phyloP scores from a whole-genome alignment of 2,888 invertebrate genomes.

The Tinea semifulvella region DNA sequence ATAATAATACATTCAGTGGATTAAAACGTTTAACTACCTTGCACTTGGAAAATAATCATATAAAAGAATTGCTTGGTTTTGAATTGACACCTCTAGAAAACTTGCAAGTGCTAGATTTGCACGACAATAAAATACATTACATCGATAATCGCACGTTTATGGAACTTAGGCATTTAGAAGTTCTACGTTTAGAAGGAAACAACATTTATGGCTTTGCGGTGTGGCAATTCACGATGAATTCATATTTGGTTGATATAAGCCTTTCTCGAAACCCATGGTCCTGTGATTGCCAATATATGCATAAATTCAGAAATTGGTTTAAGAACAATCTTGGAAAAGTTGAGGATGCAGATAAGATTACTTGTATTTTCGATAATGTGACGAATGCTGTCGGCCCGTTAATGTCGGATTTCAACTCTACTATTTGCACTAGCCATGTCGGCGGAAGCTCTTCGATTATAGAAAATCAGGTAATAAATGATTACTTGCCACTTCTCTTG shows the following conservation, averaged over 20 bases:
- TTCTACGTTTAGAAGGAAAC: slow-evolving; percentile 86
- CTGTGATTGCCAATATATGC: slow-evolving; percentile 87
- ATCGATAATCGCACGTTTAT: slow-evolving; percentile 88
- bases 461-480: slow-evolving; percentile 80
- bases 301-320: slow-evolving; percentile 82
- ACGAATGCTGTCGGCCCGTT: slow-evolving; percentile 75
- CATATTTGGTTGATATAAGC: slow-evolving; percentile 87
- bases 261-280: slow-evolving; percentile 89
- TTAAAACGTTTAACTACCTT: slow-evolving; percentile 80
- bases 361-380: slow-evolving; percentile 78
- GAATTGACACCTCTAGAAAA: slow-evolving; percentile 85
- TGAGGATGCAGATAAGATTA: slow-evolving; percentile 78
- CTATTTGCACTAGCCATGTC: slow-evolving; percentile 77
- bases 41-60: slow-evolving; percentile 88
- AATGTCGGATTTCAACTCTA: slow-evolving; percentile 80
- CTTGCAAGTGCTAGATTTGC: slow-evolving; percentile 86
- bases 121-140: slow-evolving; percentile 83
- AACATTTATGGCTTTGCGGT: slow-evolving; percentile 82
- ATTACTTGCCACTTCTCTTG: slow-evolving; percentile 80
- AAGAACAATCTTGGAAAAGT: slow-evolving; percentile 82
- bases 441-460: slow-evolving; percentile 78
- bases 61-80: slow-evolving; percentile 80
- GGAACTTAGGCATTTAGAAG: slow-evolving; percentile 82
- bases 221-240: slow-evolving; percentile 85
- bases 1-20: slow-evolving; percentile 92